Percentiles rank a stretch among this genome's conserved stretches.
phyloP scores from a whole-genome alignment of 2,113 vertebrate species.

The Spilogale gracilis region DNA sequence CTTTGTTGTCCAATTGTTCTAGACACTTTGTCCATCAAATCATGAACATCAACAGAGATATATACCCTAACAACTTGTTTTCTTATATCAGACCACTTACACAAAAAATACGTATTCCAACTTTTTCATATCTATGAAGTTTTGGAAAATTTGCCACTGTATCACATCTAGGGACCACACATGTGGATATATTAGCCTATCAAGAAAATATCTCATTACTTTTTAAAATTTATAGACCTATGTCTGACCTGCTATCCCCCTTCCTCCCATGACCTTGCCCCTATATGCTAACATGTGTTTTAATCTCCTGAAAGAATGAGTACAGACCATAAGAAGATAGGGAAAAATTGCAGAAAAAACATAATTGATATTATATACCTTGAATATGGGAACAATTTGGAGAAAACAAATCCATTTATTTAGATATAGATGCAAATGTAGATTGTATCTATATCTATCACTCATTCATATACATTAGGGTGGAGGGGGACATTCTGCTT shows the following conservation, averaged over 20 bases:
- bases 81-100: conserved; percentile 70
- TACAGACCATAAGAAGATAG: neutral
- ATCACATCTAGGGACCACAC: conserved; percentile 33
- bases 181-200: neutral
- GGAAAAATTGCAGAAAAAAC: neutral
- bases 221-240: neutral
- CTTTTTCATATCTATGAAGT: conserved; percentile 53
- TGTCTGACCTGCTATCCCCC: neutral
- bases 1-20: conserved; percentile 83
- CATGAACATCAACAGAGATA: conserved; percentile 73
- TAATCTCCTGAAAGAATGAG: neutral
- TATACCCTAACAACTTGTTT: conserved; percentile 81
- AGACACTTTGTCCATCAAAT: conserved; percentile 83
- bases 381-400: neutral
- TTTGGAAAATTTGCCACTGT: conserved; percentile 55
- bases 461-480: neutral
- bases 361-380: neutral
- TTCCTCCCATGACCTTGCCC: rapidly evolving
- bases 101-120: conserved; percentile 34
- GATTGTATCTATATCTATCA: neutral
- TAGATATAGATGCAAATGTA: neutral
- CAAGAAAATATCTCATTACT: neutral
- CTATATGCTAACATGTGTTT: neutral
- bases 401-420: neutral
- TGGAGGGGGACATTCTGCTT: neutral